These are phyloP conservation scores for Agraylea sexmaculata DNA, from an alignment of 1,140 invertebrate species.

Conservation along the genomic window DNA sequence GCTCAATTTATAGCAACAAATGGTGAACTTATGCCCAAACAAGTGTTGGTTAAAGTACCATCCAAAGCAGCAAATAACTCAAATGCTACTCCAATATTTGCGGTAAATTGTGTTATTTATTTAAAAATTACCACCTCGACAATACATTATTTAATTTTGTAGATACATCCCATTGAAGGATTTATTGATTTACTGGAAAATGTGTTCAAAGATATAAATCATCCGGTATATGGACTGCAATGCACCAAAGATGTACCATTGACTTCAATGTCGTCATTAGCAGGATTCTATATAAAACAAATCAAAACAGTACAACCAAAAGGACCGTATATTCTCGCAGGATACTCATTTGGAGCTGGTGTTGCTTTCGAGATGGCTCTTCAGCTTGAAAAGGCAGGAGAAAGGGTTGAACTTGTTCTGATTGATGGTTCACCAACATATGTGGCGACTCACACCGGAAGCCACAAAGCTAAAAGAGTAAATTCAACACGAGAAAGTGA, in stretches of 20 bases:
- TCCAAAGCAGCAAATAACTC: constrained; percentile 35
- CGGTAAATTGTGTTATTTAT: constrained; percentile 24
- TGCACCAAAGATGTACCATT: constrained; percentile 67
- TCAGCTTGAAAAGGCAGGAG: constrained; percentile 59
- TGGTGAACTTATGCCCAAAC: constrained; percentile 49
- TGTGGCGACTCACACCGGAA: constrained; percentile 65
- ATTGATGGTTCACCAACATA: constrained; percentile 89
- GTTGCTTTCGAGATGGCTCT: constrained; percentile 89
- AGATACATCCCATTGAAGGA: constrained; percentile 90
- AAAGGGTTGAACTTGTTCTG: constrained; percentile 57
- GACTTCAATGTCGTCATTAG: constrained; percentile 58
- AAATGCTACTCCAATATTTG: constrained; percentile 38
- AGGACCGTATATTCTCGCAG: constrained; percentile 77
- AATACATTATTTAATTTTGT: constrained; percentile 35
- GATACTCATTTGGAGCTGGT: constrained; percentile 89
- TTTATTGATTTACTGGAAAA: constrained; percentile 53
- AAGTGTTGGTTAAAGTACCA: constrained; percentile 48
- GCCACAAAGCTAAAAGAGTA: constrained; percentile 45
- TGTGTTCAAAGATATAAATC: constrained; percentile 57
- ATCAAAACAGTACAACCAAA: constrained; percentile 64
- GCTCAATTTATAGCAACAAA: constrained; percentile 37
- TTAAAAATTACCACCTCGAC: not conserved
- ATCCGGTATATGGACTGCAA: constrained; percentile 82
- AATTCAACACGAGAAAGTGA: constrained; percentile 32
- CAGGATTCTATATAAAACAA: constrained; percentile 66